phyloP scores from a whole-genome alignment of 1,140 invertebrate species.

The Chrysopa pallens region DNA sequence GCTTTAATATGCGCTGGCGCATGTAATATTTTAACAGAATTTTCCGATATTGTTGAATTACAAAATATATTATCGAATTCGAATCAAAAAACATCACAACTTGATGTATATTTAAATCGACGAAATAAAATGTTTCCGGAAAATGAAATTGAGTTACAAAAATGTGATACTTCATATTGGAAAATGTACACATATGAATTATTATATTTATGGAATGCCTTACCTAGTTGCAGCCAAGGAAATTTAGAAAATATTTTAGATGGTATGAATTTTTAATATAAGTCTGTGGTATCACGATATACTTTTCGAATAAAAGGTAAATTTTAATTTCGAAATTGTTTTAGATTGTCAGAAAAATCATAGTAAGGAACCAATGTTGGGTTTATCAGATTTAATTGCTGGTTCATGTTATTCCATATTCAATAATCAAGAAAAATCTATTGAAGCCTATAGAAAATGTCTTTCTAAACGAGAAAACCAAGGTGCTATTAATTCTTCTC shows the following conservation, averaged over 20 bases:
- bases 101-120: conserved; percentile 15
- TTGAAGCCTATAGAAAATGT: conserved; percentile 29
- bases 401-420: conserved; percentile 29
- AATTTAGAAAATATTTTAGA: conserved; percentile 26
- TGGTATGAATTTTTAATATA: conserved; percentile 16
- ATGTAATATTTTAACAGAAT: conserved; percentile 4
- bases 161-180: conserved; percentile 24
- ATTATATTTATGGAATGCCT: conserved; percentile 52
- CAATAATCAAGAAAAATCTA: conserved; percentile 25
- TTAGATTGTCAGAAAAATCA: conserved; percentile 21
- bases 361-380: conserved; percentile 31
- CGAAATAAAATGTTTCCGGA: conserved; percentile 11
- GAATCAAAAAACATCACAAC: conserved; percentile 10
- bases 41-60: conserved; percentile 1
- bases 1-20: conserved; percentile 22
- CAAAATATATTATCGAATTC: conserved; percentile 1
- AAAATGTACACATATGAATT: conserved; percentile 45
- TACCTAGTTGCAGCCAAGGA: conserved; percentile 36
- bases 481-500: conserved; percentile 27
- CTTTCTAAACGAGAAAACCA: conserved; percentile 20
- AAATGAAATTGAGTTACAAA: not conserved
- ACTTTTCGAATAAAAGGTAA: not conserved
- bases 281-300: not conserved
- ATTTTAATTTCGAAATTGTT: conserved; percentile 3
- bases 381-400: conserved; percentile 31